Conservation (phyloP, 2,113 vertebrate genomes). For the Aegotheles bennettii region DNA sequence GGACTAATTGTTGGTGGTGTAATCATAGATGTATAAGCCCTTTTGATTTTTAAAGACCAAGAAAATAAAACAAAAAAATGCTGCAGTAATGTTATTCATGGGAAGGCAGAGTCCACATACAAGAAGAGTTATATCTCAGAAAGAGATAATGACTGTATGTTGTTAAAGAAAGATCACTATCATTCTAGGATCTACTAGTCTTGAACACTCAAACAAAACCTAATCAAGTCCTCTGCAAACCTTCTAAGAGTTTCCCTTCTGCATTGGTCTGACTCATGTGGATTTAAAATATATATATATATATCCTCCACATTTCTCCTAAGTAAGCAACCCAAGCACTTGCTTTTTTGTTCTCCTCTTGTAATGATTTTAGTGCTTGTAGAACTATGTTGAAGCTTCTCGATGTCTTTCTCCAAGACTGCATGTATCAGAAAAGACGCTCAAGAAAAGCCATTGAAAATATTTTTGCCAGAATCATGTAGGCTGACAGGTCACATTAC, state of each 20-base stretch:
- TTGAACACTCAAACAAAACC: not conserved
- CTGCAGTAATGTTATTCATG: not conserved
- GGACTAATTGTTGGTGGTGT: not conserved
- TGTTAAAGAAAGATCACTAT: not conserved
- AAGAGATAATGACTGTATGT: rapidly evolving
- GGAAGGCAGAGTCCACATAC: rapidly evolving
- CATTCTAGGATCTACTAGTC: not conserved
- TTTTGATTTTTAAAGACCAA: not conserved
- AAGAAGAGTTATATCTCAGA: not conserved
- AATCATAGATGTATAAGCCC: not conserved
- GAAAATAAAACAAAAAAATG: not conserved
- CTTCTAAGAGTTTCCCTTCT: not conserved
- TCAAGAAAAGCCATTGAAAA: not conserved
- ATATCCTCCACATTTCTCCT: not conserved
- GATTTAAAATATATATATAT: not conserved
- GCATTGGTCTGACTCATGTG: rapidly evolving
- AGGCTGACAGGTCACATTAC: not conserved
- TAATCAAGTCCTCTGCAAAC: not conserved
- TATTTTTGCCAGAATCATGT: not conserved
- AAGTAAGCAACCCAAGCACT: not conserved
- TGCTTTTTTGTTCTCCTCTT: not conserved
- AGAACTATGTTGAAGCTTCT: not conserved
- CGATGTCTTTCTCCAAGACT: not conserved
- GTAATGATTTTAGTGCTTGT: not conserved
- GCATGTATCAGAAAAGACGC: rapidly evolving